A percentile compares a stretch with the other conserved stretches of the same genome.
Conservation (phyloP, 2,888 invertebrate species). For the Alentia gelatinosa region DNA sequence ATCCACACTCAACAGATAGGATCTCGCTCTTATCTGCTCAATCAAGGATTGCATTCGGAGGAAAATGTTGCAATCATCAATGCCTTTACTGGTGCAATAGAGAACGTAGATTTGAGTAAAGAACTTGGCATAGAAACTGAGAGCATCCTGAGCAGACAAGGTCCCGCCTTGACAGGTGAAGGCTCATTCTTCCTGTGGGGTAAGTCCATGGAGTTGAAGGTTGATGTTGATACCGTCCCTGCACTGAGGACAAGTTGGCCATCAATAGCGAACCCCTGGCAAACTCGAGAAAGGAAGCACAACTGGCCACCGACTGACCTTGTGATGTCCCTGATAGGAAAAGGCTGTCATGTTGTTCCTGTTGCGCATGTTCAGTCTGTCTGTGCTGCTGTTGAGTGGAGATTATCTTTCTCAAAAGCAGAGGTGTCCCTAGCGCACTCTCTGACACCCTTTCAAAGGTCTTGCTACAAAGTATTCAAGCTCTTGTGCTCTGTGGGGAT, state of each 20-base stretch:
- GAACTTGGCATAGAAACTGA: background rate
- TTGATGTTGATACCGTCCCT: background rate
- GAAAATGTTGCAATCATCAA: background rate
- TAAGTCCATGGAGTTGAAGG: background rate
- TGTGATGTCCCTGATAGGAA: background rate
- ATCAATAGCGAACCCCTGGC: background rate
- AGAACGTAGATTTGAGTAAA: background rate
- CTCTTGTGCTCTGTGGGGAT: background rate
- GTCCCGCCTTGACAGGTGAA: background rate
- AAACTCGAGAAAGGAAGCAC: background rate
- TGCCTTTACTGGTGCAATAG: background rate
- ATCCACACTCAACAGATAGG: background rate
- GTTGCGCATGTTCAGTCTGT: background rate
- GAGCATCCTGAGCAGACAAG: background rate
- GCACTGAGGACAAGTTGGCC: background rate
- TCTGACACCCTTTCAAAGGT: background rate
- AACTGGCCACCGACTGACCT: background rate
- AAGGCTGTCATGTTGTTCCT: background rate
- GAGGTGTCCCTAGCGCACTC: background rate
- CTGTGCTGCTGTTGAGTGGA: background rate
- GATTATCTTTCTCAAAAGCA: conserved; percentile 7
- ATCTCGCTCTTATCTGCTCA: background rate
- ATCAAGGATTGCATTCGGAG: background rate
- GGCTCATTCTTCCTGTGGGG: background rate
- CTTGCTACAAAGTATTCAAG: background rate